These are phyloP conservation scores for Campoplex capitator DNA, from an alignment of 2,888 invertebrate species.

Conservation along the genomic window DNA sequence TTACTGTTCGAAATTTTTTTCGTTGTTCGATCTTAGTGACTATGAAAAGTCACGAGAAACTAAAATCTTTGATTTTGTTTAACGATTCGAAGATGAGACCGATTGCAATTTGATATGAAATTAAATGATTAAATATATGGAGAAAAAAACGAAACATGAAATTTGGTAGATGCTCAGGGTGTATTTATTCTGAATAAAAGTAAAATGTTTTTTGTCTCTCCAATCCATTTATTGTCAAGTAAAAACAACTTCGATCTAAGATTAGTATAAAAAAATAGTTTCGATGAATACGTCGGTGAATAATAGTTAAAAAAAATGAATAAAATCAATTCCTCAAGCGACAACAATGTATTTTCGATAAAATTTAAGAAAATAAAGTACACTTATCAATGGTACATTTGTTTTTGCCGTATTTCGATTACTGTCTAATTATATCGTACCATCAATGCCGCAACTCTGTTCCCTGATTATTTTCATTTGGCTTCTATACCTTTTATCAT, in stretches of 20 bases:
- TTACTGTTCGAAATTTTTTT: no score
- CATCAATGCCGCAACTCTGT: background rate
- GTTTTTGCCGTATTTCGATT: constrained; percentile 17
- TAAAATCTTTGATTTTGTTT: no score
- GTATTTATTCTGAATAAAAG: background rate
- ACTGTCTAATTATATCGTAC: constrained; percentile 33
- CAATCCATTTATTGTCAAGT: background rate
- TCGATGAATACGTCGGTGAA: background rate
- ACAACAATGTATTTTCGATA: constrained; percentile 26
- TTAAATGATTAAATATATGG: no score
- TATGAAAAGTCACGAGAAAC: no score
- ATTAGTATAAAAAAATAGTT: background rate
- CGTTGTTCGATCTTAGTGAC: no score
- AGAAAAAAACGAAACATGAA: background rate
- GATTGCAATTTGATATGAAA: no score
- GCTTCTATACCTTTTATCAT: constrained; percentile 22
- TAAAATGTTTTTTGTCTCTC: background rate
- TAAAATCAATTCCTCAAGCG: background rate
- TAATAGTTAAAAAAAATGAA: background rate
- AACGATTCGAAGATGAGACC: no score
- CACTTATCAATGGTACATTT: constrained; percentile 34
- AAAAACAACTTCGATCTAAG: background rate
- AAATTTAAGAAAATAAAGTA: constrained; percentile 52
- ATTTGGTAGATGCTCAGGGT: background rate
- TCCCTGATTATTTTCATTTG: background rate